Base-by-base conservation (phyloP, 1,140 invertebrate species). In the Dryas iulia region DNA sequence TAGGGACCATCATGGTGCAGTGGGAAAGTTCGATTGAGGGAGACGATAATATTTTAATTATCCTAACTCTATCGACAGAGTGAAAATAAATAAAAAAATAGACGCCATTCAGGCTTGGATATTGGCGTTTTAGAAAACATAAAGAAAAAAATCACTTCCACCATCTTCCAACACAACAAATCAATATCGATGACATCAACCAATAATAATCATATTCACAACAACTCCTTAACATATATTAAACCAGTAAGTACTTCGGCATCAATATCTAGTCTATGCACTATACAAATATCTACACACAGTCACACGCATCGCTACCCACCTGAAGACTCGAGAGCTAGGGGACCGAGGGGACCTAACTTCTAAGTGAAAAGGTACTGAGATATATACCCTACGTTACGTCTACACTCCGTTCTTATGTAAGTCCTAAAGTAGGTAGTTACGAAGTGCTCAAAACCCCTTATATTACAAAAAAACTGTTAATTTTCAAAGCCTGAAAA, bases 241-340 rank as follows among this genome's bases (percentile, higher is more conserved):
- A 47, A 18, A 2, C 39, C 7, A 11, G 39, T 47, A 47, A n/a
- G 14, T 47, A 21, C n/a, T 47, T 10, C 18, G 2, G 14, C 2
- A 8, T 18, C 18, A 47, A 47, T 47, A 47, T 47, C 39, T 47
- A 21, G 39, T 21, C 14, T 47, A 47, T 18, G 33, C 3, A 2
- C 14, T 18, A 21, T 47, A 47, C 39, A 21, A 47, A 56, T 26
- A 56, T 25, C 23, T 25, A 56, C 39, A 59, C 33, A 61, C 60
- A 52, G 31, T 59, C 53, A 24, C 70, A 79, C 77, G 79, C 77
- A 64, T 71, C 71, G 73, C 52, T 83, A 58, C 63, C 39, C 70
- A 21, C 56, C 59, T 64, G 73, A 73, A 74, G 64, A 35, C 76
- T 82, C 62, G 72, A 81, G 76, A 81, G 74, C 74, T 75, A 76